phyloP scores from a whole-genome alignment of 2,113 vertebrate species.

The Lepus americanus region DNA sequence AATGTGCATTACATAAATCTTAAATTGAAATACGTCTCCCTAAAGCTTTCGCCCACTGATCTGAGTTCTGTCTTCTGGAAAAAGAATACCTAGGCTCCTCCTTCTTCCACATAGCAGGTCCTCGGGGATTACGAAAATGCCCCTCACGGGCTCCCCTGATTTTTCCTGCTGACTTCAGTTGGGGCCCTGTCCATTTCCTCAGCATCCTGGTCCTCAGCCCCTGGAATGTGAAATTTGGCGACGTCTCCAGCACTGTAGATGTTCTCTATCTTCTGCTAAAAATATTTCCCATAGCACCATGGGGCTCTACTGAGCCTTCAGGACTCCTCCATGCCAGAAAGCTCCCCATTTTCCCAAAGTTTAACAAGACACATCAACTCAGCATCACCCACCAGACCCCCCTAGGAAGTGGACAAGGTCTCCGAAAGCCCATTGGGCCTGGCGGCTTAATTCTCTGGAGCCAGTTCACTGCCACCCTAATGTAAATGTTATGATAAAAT shows the following conservation, averaged over 20 bases:
- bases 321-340: not conserved
- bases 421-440: conserved; percentile 55
- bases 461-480: conserved; percentile 82
- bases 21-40: conserved; percentile 24
- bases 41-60: conserved; percentile 38
- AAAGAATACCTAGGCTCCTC: not conserved
- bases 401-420: conserved; percentile 61
- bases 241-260: not conserved
- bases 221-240: not conserved
- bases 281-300: not conserved
- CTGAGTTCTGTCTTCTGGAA: not conserved
- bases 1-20: not conserved
- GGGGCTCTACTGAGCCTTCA: not conserved
- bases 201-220: not conserved
- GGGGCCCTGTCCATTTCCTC: not conserved
- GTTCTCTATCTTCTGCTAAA: not conserved
- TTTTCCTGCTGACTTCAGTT: not conserved
- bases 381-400: not conserved
- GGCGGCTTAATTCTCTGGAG: conserved; percentile 80
- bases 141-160: not conserved
- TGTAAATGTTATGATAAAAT: conserved; percentile 89
- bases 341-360: not conserved
- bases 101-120: not conserved
- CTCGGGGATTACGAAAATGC: not conserved
- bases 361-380: not conserved